Percentiles rank a stretch among this genome's conserved stretches.
phyloP scores from a whole-genome alignment of 2,888 invertebrate species.

The Syrphus vitripennis region DNA sequence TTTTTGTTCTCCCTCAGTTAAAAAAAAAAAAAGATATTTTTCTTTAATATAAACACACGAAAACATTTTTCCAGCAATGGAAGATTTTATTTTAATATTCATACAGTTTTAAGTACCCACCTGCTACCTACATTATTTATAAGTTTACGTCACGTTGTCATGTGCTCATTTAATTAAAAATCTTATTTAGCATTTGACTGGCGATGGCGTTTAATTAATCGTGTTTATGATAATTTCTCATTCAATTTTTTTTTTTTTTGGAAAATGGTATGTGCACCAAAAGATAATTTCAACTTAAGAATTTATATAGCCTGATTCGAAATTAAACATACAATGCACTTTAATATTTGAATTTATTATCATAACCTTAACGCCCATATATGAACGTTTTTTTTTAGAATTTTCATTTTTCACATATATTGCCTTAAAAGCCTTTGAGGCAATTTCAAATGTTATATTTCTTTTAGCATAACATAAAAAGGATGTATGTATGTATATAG shows the following conservation, averaged over 20 bases:
- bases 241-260: not conserved
- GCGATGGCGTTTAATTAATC: not conserved
- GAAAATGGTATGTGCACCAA: not conserved
- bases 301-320: not conserved
- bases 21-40: too few species aligned
- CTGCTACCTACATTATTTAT: too few species aligned
- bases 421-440: slow-evolving; percentile 4
- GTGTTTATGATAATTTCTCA: not conserved
- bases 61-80: too few species aligned
- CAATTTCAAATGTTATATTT: slow-evolving; percentile 29
- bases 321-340: slow-evolving; percentile 3
- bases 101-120: too few species aligned
- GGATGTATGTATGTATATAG: too few species aligned
- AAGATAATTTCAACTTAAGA: not conserved
- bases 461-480: slow-evolving; percentile 17
- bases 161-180: not conserved
- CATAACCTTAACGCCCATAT: slow-evolving; percentile 6
- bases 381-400: not conserved
- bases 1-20: too few species aligned
- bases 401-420: not conserved
- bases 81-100: too few species aligned
- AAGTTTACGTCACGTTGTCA: not conserved
- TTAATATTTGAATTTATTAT: slow-evolving; percentile 46
- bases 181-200: not conserved
- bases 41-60: too few species aligned